Conservation (phyloP, 2,797 vertebrate species). For the Bovichtus variegatus region DNA sequence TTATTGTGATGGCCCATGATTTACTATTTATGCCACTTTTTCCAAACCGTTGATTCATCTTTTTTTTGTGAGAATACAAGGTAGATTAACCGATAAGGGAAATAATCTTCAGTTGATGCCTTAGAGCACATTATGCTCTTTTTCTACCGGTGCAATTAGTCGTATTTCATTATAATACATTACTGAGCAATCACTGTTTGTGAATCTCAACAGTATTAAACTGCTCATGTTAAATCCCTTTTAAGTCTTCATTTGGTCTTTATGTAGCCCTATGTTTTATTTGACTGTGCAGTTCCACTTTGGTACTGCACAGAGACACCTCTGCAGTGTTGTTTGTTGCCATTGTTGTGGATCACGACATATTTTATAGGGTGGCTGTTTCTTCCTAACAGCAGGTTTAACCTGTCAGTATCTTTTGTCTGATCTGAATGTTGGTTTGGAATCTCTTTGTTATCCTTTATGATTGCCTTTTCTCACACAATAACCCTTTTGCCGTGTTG, state of each 20-base stretch:
- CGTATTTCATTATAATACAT: not conserved
- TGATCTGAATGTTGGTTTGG: constrained; percentile 44
- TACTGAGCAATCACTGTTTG: not conserved
- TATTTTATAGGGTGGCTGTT: constrained; percentile 41
- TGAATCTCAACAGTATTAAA: not conserved
- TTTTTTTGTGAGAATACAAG: constrained; percentile 2
- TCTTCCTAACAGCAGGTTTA: constrained; percentile 43
- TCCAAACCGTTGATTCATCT: not conserved
- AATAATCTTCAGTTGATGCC: not conserved
- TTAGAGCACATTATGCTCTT: not conserved
- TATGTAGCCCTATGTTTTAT: not conserved
- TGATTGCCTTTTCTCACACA: constrained; percentile 51
- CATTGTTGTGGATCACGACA: constrained; percentile 40
- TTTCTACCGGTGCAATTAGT: not conserved
- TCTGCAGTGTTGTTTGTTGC: constrained; percentile 23
- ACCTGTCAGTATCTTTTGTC: constrained; percentile 35
- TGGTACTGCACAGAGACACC: not conserved
- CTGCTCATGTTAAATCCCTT: not conserved
- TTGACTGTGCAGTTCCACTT: not conserved
- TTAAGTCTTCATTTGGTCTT: not conserved
- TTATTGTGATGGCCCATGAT: not conserved
- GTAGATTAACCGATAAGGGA: not conserved
- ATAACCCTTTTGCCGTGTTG: constrained; percentile 48
- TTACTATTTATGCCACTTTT: not conserved
- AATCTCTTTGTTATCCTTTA: constrained; percentile 55